Evolutionary conservation across 2,888 invertebrate genomes (phyloP), one percentile per base, ranked within the genome.

Genomic region (Brachypalpus laphriformis): DNA sequence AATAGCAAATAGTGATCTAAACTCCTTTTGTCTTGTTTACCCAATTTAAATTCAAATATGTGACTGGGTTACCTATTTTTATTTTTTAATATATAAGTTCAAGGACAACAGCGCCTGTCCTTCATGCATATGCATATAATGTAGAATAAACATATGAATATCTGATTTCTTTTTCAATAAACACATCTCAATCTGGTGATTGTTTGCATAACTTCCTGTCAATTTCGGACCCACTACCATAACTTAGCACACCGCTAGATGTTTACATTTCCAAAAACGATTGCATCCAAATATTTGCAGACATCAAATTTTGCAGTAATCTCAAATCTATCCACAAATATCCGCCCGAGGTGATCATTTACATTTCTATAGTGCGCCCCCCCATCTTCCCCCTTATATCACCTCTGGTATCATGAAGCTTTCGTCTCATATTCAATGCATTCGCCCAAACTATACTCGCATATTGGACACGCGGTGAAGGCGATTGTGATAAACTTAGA

Each of bases 221-320:
- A 54, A 31, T 31, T 20, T 16, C 8, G 6, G 18, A 9, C 28
- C 3, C 3, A 42, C 28, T 9, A 37, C 57, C 8, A 56, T 37
- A 56, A 37, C n/a, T 20, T 56, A 59, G 22, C 45, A 18, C 25
- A 16, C 37, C 14, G 16, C 63, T 18, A 20, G 22, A 3, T 66
- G 22, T 68, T 76, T 66, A 42, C 49, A 49, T 37, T 42, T 16
- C 9, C 5, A 25, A 65, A 57, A 68, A 28, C 14, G n/a, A 22
- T 42, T 61, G 54, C 51, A 68, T 54, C 45, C 61, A 70, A 78
- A 78, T 71, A 78, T 78, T 78, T 78, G 63, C 34, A 56, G 56
- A 78, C 63, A 56, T 25, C 51, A 28, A 77, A 49, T 61, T 34
- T 45, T 49, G 25, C 45, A 28, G 0, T 31, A 54, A 28, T 51